These are phyloP conservation scores for Perithous albicinctus DNA, from an alignment of 2,888 invertebrate species.

Conservation along the genomic window DNA sequence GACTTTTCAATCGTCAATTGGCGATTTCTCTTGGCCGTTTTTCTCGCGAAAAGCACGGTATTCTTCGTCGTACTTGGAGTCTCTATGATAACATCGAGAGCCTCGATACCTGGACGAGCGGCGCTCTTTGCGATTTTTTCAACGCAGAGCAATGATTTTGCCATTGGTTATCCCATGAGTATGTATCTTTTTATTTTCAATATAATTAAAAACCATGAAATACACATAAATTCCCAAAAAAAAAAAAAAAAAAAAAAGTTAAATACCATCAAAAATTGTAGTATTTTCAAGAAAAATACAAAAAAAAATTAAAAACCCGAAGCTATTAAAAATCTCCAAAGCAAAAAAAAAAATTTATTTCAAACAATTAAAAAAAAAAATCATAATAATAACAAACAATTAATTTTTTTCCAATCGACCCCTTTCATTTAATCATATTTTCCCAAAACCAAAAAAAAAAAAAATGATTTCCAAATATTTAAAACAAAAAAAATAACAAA, in stretches of 20 bases:
- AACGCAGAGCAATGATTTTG: conserved; percentile 99
- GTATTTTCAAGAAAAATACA: too few species aligned
- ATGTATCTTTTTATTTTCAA: conserved; percentile 80
- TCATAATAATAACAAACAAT: too few species aligned
- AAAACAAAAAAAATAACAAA: neutral
- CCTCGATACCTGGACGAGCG: conserved; percentile 92
- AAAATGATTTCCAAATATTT: neutral
- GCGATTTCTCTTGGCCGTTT: conserved; percentile 94
- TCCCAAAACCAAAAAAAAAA: too few species aligned
- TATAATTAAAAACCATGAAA: neutral
- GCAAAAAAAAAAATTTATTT: too few species aligned
- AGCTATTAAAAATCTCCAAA: too few species aligned
- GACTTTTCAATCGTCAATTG: conserved; percentile 95
- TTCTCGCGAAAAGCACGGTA: conserved; percentile 93
- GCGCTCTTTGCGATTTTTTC: conserved; percentile 97
- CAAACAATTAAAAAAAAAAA: too few species aligned
- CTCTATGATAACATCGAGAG: conserved; percentile 92
- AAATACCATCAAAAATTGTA: too few species aligned
- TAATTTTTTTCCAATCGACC: too few species aligned
- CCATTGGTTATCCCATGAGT: conserved; percentile 98
- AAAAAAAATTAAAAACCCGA: too few species aligned
- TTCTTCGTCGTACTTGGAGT: conserved; percentile 92
- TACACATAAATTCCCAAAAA: too few species aligned
- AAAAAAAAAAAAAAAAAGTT: too few species aligned
- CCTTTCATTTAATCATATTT: too few species aligned